Conservation (phyloP, 2,888 invertebrate genomes). For the Eupithecia inturbata region DNA sequence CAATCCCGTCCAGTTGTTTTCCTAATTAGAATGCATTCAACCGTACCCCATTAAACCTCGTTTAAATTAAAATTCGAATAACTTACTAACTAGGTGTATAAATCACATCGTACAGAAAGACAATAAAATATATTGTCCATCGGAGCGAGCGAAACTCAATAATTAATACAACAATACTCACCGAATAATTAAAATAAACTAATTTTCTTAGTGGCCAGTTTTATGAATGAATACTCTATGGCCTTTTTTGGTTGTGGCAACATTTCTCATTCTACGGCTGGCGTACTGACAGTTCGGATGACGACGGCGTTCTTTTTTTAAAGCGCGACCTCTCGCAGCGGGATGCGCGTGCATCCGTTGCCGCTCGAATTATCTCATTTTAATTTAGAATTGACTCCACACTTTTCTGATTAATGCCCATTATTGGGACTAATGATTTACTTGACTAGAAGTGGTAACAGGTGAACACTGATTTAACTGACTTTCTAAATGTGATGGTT, state of each 20-base stretch:
- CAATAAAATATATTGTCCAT: constrained; percentile 83
- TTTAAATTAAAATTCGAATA: constrained; percentile 84
- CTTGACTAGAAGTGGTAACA: not conserved
- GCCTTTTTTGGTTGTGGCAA: constrained; percentile 69
- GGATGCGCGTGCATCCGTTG: constrained; percentile 77
- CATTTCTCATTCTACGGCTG: constrained; percentile 78
- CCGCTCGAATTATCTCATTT: constrained; percentile 76
- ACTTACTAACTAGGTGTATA: constrained; percentile 84
- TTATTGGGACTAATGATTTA: constrained; percentile 53
- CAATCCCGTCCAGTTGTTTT: constrained; percentile 74
- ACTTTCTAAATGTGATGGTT: not conserved
- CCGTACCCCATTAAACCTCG: constrained; percentile 81
- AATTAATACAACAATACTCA: constrained; percentile 82
- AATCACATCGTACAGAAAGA: constrained; percentile 77
- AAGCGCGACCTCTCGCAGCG: constrained; percentile 79
- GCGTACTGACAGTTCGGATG: constrained; percentile 77
- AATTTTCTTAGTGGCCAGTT: constrained; percentile 74
- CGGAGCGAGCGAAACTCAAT: constrained; percentile 64
- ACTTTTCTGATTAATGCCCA: constrained; percentile 51
- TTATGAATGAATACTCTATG: constrained; percentile 77
- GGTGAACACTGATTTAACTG: constrained; percentile 5
- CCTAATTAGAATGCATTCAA: constrained; percentile 84
- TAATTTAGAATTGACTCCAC: constrained; percentile 73
- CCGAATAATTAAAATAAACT: constrained; percentile 83
- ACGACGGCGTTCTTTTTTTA: constrained; percentile 77